These are phyloP conservation scores for Drosophila nikananu DNA, from an alignment of 1,140 invertebrate genomes.

Conservation along the genomic window DNA sequence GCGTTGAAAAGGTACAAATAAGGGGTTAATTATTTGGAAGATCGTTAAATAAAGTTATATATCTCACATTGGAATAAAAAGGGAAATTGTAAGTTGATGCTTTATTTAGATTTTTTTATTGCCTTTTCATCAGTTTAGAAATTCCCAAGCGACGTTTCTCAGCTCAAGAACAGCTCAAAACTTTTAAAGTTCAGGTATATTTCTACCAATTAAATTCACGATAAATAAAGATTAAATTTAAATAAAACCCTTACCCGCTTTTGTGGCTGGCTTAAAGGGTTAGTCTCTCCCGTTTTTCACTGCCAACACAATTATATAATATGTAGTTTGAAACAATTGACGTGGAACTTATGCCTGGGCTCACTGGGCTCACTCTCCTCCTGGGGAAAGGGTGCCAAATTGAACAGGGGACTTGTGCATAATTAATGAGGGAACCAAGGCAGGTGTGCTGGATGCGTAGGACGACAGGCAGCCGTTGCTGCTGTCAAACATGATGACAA, in stretches of 20 bases:
- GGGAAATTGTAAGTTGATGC: background rate
- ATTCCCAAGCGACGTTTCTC: background rate
- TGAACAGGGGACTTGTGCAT: constrained; percentile 64
- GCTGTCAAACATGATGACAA: constrained; percentile 81
- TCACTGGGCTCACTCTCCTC: background rate
- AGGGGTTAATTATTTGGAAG: constrained; percentile 26
- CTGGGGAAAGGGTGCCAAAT: constrained; percentile 37
- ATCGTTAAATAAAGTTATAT: constrained; percentile 52
- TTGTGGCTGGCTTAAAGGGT: background rate
- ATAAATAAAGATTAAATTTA: background rate
- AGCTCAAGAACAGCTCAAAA: background rate
- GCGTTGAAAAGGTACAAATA: constrained; percentile 45
- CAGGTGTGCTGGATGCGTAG: constrained; percentile 69
- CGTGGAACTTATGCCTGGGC: constrained; percentile 2
- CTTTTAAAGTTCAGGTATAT: background rate
- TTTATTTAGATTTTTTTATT: too few species aligned
- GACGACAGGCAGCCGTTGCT: constrained; percentile 71
- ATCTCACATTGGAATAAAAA: constrained; percentile 15
- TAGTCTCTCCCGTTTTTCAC: background rate
- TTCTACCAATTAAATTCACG: background rate
- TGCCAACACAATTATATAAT: constrained; percentile 28
- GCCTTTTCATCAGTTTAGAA: too few species aligned
- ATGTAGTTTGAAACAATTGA: constrained; percentile 39
- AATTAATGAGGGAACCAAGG: constrained; percentile 80
- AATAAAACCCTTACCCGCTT: background rate